phyloP scores from a whole-genome alignment of 1,140 invertebrate species.

The Drosophila biarmipes region DNA sequence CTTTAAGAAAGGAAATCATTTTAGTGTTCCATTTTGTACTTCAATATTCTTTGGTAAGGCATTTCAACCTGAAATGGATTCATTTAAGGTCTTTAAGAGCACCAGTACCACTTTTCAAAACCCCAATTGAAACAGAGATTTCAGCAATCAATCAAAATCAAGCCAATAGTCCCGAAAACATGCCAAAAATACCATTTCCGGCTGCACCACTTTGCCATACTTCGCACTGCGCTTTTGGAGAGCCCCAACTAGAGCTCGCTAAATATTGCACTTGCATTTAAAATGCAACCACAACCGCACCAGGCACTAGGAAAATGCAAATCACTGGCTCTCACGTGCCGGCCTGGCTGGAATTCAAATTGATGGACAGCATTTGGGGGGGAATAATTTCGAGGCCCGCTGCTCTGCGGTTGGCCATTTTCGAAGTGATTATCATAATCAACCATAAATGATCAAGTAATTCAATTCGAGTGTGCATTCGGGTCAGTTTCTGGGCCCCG shows the following conservation, averaged over 20 bases:
- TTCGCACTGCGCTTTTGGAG: background rate
- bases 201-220: slow-evolving; percentile 3
- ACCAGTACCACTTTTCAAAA: background rate
- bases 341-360: slow-evolving; percentile 25
- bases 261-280: slow-evolving; percentile 12
- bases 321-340: slow-evolving; percentile 4
- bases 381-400: slow-evolving; percentile 8
- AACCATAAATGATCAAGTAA: slow-evolving; percentile 38
- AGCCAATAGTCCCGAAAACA: background rate
- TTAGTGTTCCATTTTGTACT: too few relatives aligned
- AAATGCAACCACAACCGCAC: slow-evolving; percentile 40
- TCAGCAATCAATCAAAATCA: slow-evolving; percentile 16
- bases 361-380: slow-evolving; percentile 16
- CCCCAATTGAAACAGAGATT: background rate
- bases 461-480: slow-evolving; percentile 9
- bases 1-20: too few relatives aligned
- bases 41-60: too few relatives aligned
- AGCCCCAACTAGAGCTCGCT: background rate
- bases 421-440: slow-evolving; percentile 43
- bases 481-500: background rate
- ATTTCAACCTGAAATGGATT: background rate
- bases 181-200: slow-evolving; percentile 6
- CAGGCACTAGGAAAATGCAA: slow-evolving; percentile 27
- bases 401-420: slow-evolving; percentile 22
- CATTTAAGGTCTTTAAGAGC: too few relatives aligned